Evolutionary conservation across 2,888 invertebrate genomes (phyloP).

Genomic region (Hartigia nigra): DNA sequence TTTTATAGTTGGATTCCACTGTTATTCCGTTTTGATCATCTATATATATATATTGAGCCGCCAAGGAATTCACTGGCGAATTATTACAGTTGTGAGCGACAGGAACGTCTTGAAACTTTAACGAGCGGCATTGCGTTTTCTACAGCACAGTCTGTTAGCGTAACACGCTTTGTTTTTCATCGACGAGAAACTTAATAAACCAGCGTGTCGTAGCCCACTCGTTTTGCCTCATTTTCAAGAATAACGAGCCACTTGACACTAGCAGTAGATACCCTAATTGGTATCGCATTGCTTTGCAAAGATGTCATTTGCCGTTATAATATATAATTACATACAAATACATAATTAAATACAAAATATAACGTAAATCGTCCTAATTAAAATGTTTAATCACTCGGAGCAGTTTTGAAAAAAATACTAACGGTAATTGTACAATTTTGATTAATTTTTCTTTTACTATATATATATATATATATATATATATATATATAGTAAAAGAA

Average conservation of each 20-base stretch:
- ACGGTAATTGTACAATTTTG: neutral
- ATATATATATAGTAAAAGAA: no score
- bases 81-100: neutral
- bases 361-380: neutral
- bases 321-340: no score
- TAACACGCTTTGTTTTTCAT: neutral
- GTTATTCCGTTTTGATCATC: neutral
- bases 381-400: neutral
- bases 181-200: neutral
- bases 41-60: neutral
- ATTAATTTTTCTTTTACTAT: neutral
- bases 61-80: neutral
- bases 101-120: neutral
- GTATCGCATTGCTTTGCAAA: neutral
- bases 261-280: neutral
- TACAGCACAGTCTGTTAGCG: neutral
- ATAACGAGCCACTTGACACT: neutral
- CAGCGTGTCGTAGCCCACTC: neutral
- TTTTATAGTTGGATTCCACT: no score
- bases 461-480: no score
- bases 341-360: no score
- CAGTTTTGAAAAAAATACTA: neutral
- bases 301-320: neutral
- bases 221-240: neutral
- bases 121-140: neutral